Evolutionary conservation across 2,113 vertebrate species (phyloP).

Genomic region (Hippocampus guttulatus): DNA sequence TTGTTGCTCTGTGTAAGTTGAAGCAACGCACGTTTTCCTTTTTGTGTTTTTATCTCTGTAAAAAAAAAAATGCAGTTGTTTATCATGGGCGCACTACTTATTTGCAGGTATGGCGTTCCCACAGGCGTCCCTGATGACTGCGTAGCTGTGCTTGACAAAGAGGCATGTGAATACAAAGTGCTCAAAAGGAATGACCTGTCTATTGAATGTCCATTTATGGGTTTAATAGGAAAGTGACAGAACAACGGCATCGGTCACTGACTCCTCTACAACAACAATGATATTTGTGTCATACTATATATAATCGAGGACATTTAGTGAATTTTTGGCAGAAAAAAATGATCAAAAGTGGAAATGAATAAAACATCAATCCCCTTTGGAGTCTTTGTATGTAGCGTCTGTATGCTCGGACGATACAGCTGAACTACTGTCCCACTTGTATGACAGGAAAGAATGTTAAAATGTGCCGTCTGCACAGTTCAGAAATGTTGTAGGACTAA

Average conservation of each 20-base stretch:
- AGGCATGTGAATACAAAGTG: conserved; percentile 45
- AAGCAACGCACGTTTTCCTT: neutral
- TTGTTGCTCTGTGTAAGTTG: conserved; percentile 48
- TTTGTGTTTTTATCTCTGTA: neutral
- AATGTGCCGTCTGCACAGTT: too few species aligned
- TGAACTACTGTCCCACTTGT: too few species aligned
- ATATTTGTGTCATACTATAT: too few species aligned
- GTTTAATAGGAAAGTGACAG: conserved; percentile 32
- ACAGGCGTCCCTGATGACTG: neutral
- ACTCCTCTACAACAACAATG: neutral
- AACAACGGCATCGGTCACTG: neutral
- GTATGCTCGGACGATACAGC: too few species aligned
- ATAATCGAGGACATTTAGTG: too few species aligned
- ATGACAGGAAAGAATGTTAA: too few species aligned
- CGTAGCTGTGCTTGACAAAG: conserved; percentile 36
- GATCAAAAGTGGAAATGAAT: too few species aligned
- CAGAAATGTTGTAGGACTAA: too few species aligned
- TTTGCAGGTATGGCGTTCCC: conserved; percentile 44
- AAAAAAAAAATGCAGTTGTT: neutral
- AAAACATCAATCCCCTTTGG: too few species aligned
- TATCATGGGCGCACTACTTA: conserved; percentile 13
- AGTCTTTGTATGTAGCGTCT: too few species aligned
- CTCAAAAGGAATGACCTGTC: conserved; percentile 39
- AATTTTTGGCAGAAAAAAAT: too few species aligned
- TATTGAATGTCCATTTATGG: conserved; percentile 9